Evolutionary conservation across 1,140 invertebrate species (phyloP).

Genomic region (Lasioglossum albipes): DNA sequence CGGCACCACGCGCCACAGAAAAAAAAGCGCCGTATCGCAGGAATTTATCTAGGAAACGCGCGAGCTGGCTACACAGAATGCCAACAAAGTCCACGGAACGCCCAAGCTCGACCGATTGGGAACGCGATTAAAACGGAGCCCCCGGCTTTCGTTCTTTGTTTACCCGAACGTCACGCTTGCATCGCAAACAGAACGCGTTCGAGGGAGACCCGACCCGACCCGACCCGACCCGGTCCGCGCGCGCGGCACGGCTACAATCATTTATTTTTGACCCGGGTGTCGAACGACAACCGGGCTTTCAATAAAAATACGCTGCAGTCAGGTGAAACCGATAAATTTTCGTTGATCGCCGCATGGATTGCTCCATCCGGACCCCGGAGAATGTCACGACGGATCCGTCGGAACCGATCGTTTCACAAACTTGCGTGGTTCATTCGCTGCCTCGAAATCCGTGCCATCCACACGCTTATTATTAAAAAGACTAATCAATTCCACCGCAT

Average conservation of each 20-base stretch:
- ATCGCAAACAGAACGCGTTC: conserved; percentile 21
- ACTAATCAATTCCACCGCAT: no score
- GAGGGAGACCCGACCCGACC: background rate
- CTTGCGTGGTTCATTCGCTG: no score
- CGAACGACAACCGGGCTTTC: conserved; percentile 36
- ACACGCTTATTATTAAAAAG: no score
- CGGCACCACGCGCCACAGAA: background rate
- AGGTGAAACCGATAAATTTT: conserved; percentile 15
- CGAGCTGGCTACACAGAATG: conserved; percentile 20
- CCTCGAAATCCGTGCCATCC: no score
- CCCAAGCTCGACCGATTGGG: conserved; percentile 25
- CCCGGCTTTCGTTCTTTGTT: conserved; percentile 28
- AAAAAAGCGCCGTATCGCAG: conserved; percentile 23
- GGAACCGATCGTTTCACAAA: background rate
- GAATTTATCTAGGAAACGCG: conserved; percentile 49
- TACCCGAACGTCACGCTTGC: conserved; percentile 29
- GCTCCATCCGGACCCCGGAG: background rate
- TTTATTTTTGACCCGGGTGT: conserved; percentile 11
- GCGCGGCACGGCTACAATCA: background rate
- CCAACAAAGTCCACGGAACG: conserved; percentile 44
- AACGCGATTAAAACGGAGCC: conserved; percentile 43
- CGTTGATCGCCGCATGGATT: conserved; percentile 5
- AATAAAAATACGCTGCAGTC: conserved; percentile 35
- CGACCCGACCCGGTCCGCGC: no score
- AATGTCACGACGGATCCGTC: background rate